Evolutionary conservation across 1,140 invertebrate genomes (phyloP), one percentile per base, ranked within the genome.

Genomic region (Gryllus bimaculatus): DNA sequence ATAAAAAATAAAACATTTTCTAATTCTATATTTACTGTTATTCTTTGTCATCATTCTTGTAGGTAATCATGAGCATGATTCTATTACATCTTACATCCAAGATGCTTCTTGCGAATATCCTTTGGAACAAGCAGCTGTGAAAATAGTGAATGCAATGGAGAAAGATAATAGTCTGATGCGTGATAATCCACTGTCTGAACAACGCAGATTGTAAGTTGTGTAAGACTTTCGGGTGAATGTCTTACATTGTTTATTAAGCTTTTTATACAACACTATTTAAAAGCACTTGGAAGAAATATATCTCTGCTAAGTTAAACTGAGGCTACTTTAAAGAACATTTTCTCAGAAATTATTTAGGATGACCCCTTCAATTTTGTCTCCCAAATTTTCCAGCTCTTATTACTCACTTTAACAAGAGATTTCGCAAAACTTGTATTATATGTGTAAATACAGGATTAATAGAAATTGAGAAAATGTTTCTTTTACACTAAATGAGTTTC

Each of bases 71-170:
- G 26, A 39, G 26, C 26, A 39, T 39, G 26, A 39, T 39, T 39
- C 26, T 39, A 39, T 39, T 39, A 39, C 26, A 39, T 39, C 26
- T 39, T 5, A 5, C 5, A 5, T 39, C 26, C 26, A 39, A 39
- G 26, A 39, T 39, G 26, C 26, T 39, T 39, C 26, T 39, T 39
- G 26, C 5, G 26, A 49, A 10, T 0, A 7, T 15, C 48, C 48
- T 18, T 15, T 21, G 20, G 84, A 87, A 78, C 80, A 84, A 18
- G 84, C 86, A 82, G 86, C 86, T 66, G 85, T 88, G 73, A 85
- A 88, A 80, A 91, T 92, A 81, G 88, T 89, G 5, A 84, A 86
- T 39, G 88, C 89, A 82, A 88, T 92, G 84, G 89, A 91, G 81
- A 84, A 89, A 81, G 88, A 90, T 81, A 84, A 87, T 18, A 83